Evolutionary conservation across 2,888 invertebrate species (phyloP).

Genomic region (Campopleginae sp.): DNA sequence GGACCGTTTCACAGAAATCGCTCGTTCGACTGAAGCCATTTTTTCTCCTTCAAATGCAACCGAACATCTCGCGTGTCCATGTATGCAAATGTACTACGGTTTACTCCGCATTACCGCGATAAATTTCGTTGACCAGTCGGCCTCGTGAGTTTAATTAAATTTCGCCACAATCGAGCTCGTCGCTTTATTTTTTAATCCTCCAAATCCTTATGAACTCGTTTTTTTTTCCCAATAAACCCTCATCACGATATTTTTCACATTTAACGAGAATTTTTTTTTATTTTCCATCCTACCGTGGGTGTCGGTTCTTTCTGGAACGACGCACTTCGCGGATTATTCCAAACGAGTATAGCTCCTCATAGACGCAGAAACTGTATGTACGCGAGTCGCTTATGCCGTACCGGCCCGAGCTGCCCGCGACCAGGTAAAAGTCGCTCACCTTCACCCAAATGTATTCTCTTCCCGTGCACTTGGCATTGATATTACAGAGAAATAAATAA

Average conservation of each 20-base stretch:
- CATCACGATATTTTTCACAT: background rate
- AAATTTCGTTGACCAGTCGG: constrained; percentile 37
- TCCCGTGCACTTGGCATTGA: constrained; percentile 74
- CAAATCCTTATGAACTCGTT: background rate
- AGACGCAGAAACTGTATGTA: constrained; percentile 34
- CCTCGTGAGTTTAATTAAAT: constrained; percentile 10
- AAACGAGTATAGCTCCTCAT: constrained; percentile 26
- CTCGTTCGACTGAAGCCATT: constrained; percentile 22
- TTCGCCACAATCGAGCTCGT: background rate
- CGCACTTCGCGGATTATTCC: constrained; percentile 31
- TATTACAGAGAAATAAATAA: constrained; percentile 42
- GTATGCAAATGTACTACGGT: constrained; percentile 19
- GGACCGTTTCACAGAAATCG: background rate
- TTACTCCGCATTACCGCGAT: constrained; percentile 37
- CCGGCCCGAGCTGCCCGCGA: constrained; percentile 24
- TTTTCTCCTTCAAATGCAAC: constrained; percentile 12
- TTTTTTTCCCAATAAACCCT: background rate
- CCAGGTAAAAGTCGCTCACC: constrained; percentile 79
- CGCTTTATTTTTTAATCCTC: background rate
- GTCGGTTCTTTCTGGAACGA: background rate
- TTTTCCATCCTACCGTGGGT: constrained; percentile 49
- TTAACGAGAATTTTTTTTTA: constrained; percentile 6
- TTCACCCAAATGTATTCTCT: constrained; percentile 74
- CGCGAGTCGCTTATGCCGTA: constrained; percentile 27
- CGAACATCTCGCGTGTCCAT: background rate